Evolutionary conservation across 37 sponge, comb jelly and placozoan genomes (phyloP).

Genomic region (Haliclona indistincta): DNA sequence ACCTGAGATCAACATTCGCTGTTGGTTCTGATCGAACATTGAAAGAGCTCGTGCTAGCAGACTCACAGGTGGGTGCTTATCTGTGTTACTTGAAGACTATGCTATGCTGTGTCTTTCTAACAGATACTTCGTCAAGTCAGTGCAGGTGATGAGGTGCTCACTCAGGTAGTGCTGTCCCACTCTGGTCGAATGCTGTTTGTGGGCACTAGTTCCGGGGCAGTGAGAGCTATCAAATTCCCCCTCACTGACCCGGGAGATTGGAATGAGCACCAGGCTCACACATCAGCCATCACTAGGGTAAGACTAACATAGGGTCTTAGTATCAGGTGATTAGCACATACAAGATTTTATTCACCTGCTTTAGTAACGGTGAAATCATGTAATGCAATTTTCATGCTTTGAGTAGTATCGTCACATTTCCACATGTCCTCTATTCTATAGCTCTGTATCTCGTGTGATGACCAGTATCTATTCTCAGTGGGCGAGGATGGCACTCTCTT

Average conservation of each 20-base stretch:
- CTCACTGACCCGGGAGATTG: slow-evolving; percentile 84
- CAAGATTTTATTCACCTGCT: neutral
- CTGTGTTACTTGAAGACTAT: no score
- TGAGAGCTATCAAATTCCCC: slow-evolving; percentile 91
- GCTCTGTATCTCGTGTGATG: slow-evolving; percentile 83
- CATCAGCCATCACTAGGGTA: slow-evolving; percentile 80
- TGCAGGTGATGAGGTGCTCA: slow-evolving; percentile 78
- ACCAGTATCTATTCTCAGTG: slow-evolving; percentile 87
- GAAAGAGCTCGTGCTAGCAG: slow-evolving; percentile 85
- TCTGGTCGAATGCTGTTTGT: slow-evolving; percentile 94
- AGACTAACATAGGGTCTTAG: slow-evolving; percentile 52
- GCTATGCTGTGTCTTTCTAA: neutral
- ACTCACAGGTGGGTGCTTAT: slow-evolving; percentile 48
- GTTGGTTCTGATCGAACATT: slow-evolving; percentile 95
- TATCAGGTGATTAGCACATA: neutral
- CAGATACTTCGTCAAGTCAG: slow-evolving; percentile 74
- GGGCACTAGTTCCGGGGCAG: slow-evolving; percentile 79
- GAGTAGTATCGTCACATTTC: neutral
- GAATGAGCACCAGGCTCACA: slow-evolving; percentile 87
- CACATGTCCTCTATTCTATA: neutral
- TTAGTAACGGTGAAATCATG: neutral
- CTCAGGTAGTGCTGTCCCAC: slow-evolving; percentile 81
- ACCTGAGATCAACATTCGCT: slow-evolving; percentile 83
- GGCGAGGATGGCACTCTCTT: slow-evolving; percentile 89
- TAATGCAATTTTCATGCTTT: neutral